A percentile compares a stretch with the other conserved stretches of the same genome.
These are phyloP conservation scores for Eufriesea mexicana DNA, from an alignment of 1,140 invertebrate species.

Conservation along the genomic window DNA sequence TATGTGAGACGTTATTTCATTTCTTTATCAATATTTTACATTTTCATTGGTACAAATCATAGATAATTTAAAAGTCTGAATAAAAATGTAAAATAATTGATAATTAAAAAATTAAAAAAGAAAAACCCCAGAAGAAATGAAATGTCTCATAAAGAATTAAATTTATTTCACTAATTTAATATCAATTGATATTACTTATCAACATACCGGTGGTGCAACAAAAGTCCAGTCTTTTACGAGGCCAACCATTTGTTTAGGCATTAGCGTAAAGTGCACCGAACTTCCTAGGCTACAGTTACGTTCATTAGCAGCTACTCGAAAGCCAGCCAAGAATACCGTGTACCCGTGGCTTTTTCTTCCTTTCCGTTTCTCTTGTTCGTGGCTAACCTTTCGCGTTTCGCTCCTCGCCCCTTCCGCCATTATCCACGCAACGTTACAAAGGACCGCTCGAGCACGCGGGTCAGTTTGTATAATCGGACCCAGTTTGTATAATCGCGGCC, in stretches of 20 bases:
- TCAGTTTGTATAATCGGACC: conserved; percentile 1
- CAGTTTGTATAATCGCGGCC: not conserved
- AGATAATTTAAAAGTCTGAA: too few species aligned
- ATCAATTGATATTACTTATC: too few species aligned
- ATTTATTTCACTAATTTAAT: too few species aligned
- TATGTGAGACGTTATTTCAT: not conserved
- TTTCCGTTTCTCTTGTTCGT: conserved; percentile 9
- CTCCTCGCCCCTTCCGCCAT: not conserved
- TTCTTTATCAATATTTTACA: too few species aligned
- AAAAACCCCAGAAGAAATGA: too few species aligned
- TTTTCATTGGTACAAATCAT: too few species aligned
- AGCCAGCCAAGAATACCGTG: conserved; percentile 33
- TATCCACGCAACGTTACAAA: not conserved
- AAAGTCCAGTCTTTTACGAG: conserved; percentile 31
- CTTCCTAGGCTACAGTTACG: conserved; percentile 19
- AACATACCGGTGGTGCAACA: not conserved
- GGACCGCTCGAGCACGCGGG: not conserved
- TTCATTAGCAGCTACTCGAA: conserved; percentile 57
- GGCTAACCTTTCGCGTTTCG: conserved; percentile 1
- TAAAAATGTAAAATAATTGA: too few species aligned
- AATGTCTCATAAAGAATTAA: too few species aligned
- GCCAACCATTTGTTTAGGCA: conserved; percentile 49
- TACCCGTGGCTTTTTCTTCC: conserved; percentile 43
- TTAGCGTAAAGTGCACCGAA: conserved; percentile 46
- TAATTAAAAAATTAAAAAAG: too few species aligned